Evolutionary conservation across 2,888 invertebrate species (phyloP).

Genomic region (Merodon equestris): DNA sequence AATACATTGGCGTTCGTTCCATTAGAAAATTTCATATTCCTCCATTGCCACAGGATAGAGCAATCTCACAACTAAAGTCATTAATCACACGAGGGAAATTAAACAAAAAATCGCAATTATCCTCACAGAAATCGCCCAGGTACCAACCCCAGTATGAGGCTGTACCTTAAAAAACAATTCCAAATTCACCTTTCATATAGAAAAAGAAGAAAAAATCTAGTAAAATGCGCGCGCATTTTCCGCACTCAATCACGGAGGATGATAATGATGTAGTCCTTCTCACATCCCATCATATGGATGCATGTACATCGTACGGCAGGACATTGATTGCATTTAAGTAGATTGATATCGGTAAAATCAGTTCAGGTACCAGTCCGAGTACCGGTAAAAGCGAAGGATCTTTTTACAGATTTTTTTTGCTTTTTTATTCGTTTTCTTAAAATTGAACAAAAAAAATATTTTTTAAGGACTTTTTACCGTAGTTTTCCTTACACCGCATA

Average conservation of each 20-base stretch:
- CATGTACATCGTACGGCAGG: slow-evolving; percentile 33
- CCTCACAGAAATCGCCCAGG: slow-evolving; percentile 25
- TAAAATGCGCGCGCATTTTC: slow-evolving; percentile 60
- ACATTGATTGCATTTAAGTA: slow-evolving; percentile 68
- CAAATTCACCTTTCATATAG: slow-evolving; percentile 21
- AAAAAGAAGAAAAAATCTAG: not conserved
- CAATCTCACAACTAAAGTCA: slow-evolving; percentile 26
- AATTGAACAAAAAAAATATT: slow-evolving; percentile 36
- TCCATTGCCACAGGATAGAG: not conserved
- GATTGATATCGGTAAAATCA: slow-evolving; percentile 67
- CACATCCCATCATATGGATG: slow-evolving; percentile 1
- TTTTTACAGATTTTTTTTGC: not conserved
- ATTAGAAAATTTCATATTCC: slow-evolving; percentile 38
- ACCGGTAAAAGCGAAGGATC: slow-evolving; percentile 18
- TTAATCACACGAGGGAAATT: slow-evolving; percentile 57
- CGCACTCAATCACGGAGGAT: slow-evolving; percentile 53
- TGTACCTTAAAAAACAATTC: slow-evolving; percentile 24
- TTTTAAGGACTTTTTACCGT: slow-evolving; percentile 67
- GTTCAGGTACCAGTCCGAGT: slow-evolving; percentile 55
- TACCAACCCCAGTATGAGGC: not conserved
- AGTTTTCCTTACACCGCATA: slow-evolving; percentile 62
- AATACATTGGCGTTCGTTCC: not conserved
- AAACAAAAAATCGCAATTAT: slow-evolving; percentile 56
- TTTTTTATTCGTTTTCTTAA: not conserved
- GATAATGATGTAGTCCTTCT: slow-evolving; percentile 44